These are phyloP conservation scores for Bovichtus variegatus DNA, from an alignment of 2,797 vertebrate species.

Conservation along the genomic window DNA sequence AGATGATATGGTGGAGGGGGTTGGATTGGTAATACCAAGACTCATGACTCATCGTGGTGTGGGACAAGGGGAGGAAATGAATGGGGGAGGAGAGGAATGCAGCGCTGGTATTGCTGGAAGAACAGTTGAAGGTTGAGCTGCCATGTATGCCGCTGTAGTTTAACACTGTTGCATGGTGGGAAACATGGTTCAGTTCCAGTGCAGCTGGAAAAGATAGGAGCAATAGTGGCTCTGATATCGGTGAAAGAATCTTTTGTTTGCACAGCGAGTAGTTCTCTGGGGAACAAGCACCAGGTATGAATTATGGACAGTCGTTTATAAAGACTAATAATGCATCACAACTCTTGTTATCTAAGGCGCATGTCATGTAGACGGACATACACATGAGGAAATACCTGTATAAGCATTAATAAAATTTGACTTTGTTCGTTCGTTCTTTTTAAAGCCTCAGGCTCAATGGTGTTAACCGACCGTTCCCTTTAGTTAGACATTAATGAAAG, in stretches of 20 bases:
- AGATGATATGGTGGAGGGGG: slow-evolving; percentile 48
- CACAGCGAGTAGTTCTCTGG: neutral
- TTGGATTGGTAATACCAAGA: slow-evolving; percentile 54
- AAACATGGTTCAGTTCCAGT: slow-evolving; percentile 16
- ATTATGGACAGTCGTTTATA: slow-evolving; percentile 10
- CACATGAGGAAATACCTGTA: neutral
- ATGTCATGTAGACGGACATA: neutral
- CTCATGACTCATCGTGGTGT: slow-evolving; percentile 71
- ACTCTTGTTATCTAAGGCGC: neutral
- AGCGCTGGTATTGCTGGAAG: slow-evolving; percentile 63
- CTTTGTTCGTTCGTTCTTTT: neutral
- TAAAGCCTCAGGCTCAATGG: slow-evolving; percentile 16
- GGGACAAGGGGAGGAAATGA: slow-evolving; percentile 48
- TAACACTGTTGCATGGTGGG: slow-evolving; percentile 14
- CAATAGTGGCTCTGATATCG: slow-evolving; percentile 7
- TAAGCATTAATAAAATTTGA: slow-evolving; percentile 4
- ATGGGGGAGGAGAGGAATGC: slow-evolving; percentile 66
- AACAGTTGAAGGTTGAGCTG: slow-evolving; percentile 14
- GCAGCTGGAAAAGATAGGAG: neutral
- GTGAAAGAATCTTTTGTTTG: neutral
- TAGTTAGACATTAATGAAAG: neutral
- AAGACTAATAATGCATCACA: neutral
- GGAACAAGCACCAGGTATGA: neutral
- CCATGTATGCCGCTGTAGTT: neutral
- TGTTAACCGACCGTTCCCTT: neutral